Evolutionary conservation across 2,888 invertebrate species (phyloP), one percentile per base, ranked within the genome.

Genomic region (Cabera pusaria): DNA sequence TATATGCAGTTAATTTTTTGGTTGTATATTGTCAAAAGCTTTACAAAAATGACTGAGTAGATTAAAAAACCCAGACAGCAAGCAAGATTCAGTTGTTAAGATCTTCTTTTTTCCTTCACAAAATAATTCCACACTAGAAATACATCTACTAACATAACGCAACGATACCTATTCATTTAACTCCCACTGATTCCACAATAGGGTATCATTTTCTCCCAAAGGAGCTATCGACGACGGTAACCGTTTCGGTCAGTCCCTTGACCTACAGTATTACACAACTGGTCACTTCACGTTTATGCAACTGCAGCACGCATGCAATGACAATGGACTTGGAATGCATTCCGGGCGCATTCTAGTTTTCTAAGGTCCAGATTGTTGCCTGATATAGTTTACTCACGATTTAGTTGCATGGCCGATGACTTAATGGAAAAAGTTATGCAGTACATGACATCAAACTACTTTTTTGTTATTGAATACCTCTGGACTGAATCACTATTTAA

Each of bases 271-370:
- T 82, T 81, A 66, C 74, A 74, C 74, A 81, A 83, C 63, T 52
- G 50, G 35, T 59, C 58, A 43, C 28, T 31, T 22, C 36, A 52
- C 47, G 44, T 64, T 72, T 70, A 73, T 73, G 72, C 74, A 74
- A 76, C 70, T 66, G 64, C 61, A 60, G 53, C 61, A 62, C 64
- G 63, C 57, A 59, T 65, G 64, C 64, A 69, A 72, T 82, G 81
- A 82, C 84, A 82, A 83, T 84, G 80, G 71, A 75, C 79, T 78
- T 75, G 78, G 71, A 70, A 68, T 72, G 65, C 68, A 72, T 75
- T 76, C 74, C 71, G 54, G 51, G 54, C 63, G 55, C 66, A 70
- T 66, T 71, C 65, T 62, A 56, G 61, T 47, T 42, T 52, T 52
- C 59, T 53, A 53, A 49, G 55, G 49, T 51, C 49, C 53, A 50